Evolutionary conservation across 1,140 invertebrate genomes (phyloP).

Genomic region (Pygmarrhopalites habei): DNA sequence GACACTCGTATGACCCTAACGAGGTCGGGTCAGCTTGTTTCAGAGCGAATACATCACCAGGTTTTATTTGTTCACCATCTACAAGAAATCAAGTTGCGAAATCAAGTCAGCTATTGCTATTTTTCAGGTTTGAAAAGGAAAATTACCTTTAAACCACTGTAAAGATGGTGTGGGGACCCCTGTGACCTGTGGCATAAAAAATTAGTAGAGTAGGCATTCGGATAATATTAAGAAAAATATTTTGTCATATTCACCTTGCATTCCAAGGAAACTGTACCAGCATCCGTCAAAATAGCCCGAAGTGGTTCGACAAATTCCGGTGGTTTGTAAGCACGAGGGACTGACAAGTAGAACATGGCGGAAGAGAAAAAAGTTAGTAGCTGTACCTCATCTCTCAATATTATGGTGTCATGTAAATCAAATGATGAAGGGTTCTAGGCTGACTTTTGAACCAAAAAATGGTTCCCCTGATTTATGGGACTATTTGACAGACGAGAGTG

Average conservation of each 20-base stretch:
- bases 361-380: too few species aligned
- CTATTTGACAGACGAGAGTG: not conserved
- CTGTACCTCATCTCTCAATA: too few species aligned
- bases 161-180: conserved; percentile 74
- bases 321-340: conserved; percentile 77
- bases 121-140: too few species aligned
- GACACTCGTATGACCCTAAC: conserved; percentile 73
- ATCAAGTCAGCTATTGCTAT: too few species aligned
- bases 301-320: conserved; percentile 78
- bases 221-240: too few species aligned
- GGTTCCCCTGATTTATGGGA: too few species aligned
- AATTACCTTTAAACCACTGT: conserved; percentile 76
- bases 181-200: conserved; percentile 48
- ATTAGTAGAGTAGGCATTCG: conserved; percentile 1
- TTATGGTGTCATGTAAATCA: too few species aligned
- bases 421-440: too few species aligned
- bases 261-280: conserved; percentile 79
- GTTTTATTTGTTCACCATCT: conserved; percentile 76
- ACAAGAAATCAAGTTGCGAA: too few species aligned
- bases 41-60: conserved; percentile 76
- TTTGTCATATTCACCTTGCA: conserved; percentile 59
- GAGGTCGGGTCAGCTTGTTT: conserved; percentile 70
- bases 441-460: not conserved
- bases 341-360: conserved; percentile 45
- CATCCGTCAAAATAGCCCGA: conserved; percentile 68